A percentile compares a stretch with the other conserved stretches of the same genome.
phyloP scores from a whole-genome alignment of 2,888 invertebrate species.

The Nymphalis polychloros region DNA sequence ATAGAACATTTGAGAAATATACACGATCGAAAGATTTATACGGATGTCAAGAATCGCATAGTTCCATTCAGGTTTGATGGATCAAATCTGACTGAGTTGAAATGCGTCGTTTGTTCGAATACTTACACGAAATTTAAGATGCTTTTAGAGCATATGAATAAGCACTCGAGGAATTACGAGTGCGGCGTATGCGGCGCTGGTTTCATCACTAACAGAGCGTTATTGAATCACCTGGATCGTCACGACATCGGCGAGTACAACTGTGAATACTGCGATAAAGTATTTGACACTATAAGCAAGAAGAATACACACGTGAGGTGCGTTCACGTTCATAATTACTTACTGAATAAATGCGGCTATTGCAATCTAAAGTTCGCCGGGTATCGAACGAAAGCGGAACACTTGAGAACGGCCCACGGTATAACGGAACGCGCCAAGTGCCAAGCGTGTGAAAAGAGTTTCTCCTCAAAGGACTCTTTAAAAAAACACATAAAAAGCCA shows the following conservation, averaged over 20 bases:
- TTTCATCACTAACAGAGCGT: slow-evolving; percentile 43
- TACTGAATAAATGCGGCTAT: slow-evolving; percentile 40
- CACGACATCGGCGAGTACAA: slow-evolving; percentile 42
- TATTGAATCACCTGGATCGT: slow-evolving; percentile 37
- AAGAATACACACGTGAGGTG: slow-evolving; percentile 40
- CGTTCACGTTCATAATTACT: slow-evolving; percentile 35
- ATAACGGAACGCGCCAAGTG: slow-evolving; percentile 39
- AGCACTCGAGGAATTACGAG: slow-evolving; percentile 54
- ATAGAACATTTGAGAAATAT: slow-evolving; percentile 56
- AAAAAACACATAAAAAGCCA: slow-evolving; percentile 39
- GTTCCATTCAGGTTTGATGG: slow-evolving; percentile 49
- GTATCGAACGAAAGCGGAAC: slow-evolving; percentile 40
- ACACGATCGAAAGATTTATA: slow-evolving; percentile 56
- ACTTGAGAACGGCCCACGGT: slow-evolving; percentile 43
- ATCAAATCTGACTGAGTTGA: slow-evolving; percentile 36
- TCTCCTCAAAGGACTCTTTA: slow-evolving; percentile 36
- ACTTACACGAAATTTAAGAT: slow-evolving; percentile 46
- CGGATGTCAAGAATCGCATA: slow-evolving; percentile 63
- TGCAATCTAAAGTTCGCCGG: slow-evolving; percentile 40
- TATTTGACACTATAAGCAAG: slow-evolving; percentile 39
- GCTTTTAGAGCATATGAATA: slow-evolving; percentile 54
- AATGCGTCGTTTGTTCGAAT: slow-evolving; percentile 51
- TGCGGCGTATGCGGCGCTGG: slow-evolving; percentile 51
- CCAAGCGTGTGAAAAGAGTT: slow-evolving; percentile 43
- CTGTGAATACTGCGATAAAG: slow-evolving; percentile 42